Evolutionary conservation across 2,888 invertebrate species (phyloP).

Genomic region (Ormia ochracea): DNA sequence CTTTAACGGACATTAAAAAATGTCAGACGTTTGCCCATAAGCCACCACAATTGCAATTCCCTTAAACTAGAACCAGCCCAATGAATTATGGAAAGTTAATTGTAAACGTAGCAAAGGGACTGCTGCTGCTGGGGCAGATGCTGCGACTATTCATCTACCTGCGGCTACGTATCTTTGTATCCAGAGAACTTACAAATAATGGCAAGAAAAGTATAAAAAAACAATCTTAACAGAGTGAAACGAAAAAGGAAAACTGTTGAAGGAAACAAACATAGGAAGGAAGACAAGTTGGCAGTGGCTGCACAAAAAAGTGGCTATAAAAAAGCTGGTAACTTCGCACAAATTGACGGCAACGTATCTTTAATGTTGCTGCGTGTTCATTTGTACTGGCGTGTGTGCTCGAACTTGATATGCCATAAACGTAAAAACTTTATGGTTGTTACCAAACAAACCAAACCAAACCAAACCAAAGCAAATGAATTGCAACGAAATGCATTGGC

Average conservation of each 20-base stretch:
- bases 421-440: conserved; percentile 56
- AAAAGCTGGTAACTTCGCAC: conserved; percentile 60
- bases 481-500: conserved; percentile 26
- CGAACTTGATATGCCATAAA: conserved; percentile 61
- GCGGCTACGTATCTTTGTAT: background rate
- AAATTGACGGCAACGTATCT: conserved; percentile 61
- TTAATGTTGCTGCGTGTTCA: conserved; percentile 55
- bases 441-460: conserved; percentile 30
- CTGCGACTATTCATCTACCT: conserved; percentile 33
- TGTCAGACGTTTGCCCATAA: background rate
- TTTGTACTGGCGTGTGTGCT: conserved; percentile 29
- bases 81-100: conserved; percentile 57
- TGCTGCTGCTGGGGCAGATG: too few species aligned
- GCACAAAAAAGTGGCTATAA: conserved; percentile 33
- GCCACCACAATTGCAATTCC: conserved; percentile 16
- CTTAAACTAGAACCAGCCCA: conserved; percentile 34
- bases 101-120: conserved; percentile 43
- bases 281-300: background rate
- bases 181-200: conserved; percentile 25
- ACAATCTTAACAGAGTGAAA: conserved; percentile 30
- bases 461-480: conserved; percentile 28
- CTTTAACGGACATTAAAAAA: background rate
- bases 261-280: conserved; percentile 4
- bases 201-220: conserved; percentile 23
- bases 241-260: background rate